Evolutionary conservation across 2,888 invertebrate genomes (phyloP), one percentile per base, ranked within the genome.

Genomic region (Eubasilissa splendida): DNA sequence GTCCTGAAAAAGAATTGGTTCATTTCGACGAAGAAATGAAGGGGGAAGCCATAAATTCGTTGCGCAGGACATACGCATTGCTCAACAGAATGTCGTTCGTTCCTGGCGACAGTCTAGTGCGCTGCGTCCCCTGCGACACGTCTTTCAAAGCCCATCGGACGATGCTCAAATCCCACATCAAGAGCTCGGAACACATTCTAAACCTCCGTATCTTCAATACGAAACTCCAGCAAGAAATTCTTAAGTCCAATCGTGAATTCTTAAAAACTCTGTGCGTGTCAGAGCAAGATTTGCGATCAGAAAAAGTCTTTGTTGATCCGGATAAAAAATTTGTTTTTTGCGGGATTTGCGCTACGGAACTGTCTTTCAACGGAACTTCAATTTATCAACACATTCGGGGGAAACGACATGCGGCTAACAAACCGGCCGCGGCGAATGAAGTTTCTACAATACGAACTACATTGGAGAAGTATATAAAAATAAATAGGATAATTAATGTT

Each of bases 221-320:
- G 1, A 60, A n/a, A 22, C 2, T n/a, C 4, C 60, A 60, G 7
- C 60, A n/a, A 14, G 14, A 9, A 60, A 60, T 60, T 14, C 42
- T 68, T 4, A 10, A 50, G n/a, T 42, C 68, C 2, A n/a, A 22
- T 50, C 68, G 42, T 10, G n/a, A 68, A 42, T 14, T 68, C 10
- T 50, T 68, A 14, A n/a, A 68, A 1, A 50, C 42, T 14, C 50
- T 42, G 11, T 7, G 12, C 5, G 22, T 73, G 5, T 12, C 71
- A 12, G 56, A 12, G 2, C 5, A 52, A 7, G 14, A 12, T 1
- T 56, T 73, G 33, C 33, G 22, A 31, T 56, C 54, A 1, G 58
- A 73, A 1, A 54, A 31, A 12, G 12, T 73, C 5, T 73, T 73
- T 33, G 56, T 73, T 12, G 58, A 58, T 58, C 54, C 70, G 2